phyloP scores from a whole-genome alignment of 2,888 invertebrate species.

The Dorcus parallelipipedus region DNA sequence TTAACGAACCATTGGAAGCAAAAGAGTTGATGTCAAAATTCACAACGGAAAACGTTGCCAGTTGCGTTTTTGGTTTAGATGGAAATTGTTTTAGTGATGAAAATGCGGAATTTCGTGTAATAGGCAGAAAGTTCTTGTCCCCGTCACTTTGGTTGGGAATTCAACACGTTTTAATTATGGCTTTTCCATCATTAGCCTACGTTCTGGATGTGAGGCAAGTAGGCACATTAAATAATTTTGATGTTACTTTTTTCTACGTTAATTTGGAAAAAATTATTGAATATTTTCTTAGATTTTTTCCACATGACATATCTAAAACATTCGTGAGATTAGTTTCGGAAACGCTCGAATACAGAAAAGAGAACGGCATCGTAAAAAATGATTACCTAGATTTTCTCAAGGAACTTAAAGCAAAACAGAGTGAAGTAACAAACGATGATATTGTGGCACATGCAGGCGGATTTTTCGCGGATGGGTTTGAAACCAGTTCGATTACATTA shows the following conservation, averaged over 20 bases:
- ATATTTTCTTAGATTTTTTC: slow-evolving; percentile 20
- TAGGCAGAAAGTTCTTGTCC: slow-evolving; percentile 35
- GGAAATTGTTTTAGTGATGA: slow-evolving; percentile 39
- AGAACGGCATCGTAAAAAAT: slow-evolving; percentile 41
- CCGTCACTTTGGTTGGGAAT: slow-evolving; percentile 19
- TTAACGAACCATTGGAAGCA: slow-evolving; percentile 37
- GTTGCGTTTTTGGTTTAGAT: slow-evolving; percentile 44
- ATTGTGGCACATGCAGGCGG: slow-evolving; percentile 42
- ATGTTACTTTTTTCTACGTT: too few species aligned
- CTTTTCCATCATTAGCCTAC: neutral
- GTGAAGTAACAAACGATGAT: slow-evolving; percentile 26
- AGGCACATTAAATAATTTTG: neutral
- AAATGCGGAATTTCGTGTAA: slow-evolving; percentile 31
- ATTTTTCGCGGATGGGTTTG: slow-evolving; percentile 50
- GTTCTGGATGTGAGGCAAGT: neutral
- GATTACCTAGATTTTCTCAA: slow-evolving; percentile 45
- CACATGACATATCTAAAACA: slow-evolving; percentile 33
- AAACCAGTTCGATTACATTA: slow-evolving; percentile 48
- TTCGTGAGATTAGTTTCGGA: slow-evolving; percentile 37
- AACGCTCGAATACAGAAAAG: slow-evolving; percentile 41
- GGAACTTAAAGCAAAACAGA: slow-evolving; percentile 36
- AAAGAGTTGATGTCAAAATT: slow-evolving; percentile 44
- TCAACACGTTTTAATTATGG: neutral
- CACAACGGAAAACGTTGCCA: slow-evolving; percentile 45
- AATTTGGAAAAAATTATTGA: neutral